Evolutionary conservation across 1,140 invertebrate genomes (phyloP), one percentile per base, ranked within the genome.

Genomic region (Nasonia vitripennis): DNA sequence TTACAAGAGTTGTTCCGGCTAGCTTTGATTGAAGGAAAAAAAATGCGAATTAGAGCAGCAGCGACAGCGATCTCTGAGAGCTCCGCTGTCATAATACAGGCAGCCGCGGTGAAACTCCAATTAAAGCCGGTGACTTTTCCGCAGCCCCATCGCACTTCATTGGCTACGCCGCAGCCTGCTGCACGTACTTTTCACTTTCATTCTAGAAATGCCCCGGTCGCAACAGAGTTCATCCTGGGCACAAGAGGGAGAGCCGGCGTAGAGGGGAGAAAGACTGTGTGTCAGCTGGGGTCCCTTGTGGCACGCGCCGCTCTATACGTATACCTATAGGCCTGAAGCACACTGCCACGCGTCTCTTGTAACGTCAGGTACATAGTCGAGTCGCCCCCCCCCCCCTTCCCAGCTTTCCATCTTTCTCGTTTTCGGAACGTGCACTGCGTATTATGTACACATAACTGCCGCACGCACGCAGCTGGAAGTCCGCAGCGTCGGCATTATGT

Each of bases 281-380:
- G 80, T 81, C 80, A 81, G 70, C 80, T 81, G 79, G 37, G 17
- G 23, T 70, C 23, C 27, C 68, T n/a, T 27, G 41, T 27, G 41
- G 48, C 62, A 70, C 71, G 81, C 81, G 45, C 20, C 71, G 55
- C 2, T 41, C 81, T 74, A 71, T 45, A 45, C 41, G 41, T 45
- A 45, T 41, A 41, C 37, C 37, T 41, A 41, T 41, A 41, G 4
- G 37, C 37, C 37, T 41, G 1, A 7, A 41, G 27, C 7, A 27
- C 31, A 82, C 27, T 45, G 31, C 41, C 80, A 74, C 80, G 70
- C 70, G 70, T 51, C 48, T 27, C 80, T 62, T 71, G 41, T 14
- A 74, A 62, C 48, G 27, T 27, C 27, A 27, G 27, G 27, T 0
- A 2, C 27, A 27, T 27, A 27, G 27, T 27, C 27, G 27, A 82